A percentile compares a stretch with the other conserved stretches of the same genome.
phyloP scores from a whole-genome alignment of 2,797 vertebrate species.

The Clarias fuscus region DNA sequence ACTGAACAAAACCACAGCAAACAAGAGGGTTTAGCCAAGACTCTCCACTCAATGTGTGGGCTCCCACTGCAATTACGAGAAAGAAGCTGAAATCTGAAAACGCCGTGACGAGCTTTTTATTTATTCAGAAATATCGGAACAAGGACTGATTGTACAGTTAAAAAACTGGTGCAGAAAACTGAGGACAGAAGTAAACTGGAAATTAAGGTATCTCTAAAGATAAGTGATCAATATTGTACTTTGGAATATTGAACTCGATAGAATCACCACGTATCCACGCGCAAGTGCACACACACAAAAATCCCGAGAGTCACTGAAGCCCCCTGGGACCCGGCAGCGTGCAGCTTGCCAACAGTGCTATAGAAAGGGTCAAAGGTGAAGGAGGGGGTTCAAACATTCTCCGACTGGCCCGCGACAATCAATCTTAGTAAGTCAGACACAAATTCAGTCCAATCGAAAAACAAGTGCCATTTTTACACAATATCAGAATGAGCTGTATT shows the following conservation, averaged over 20 bases:
- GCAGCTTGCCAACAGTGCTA: constrained; percentile 27
- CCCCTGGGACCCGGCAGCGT: constrained; percentile 13
- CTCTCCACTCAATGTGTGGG: not conserved
- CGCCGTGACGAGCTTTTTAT: not conserved
- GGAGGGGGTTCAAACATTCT: not conserved
- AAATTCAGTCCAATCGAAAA: not conserved
- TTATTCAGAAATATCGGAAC: not conserved
- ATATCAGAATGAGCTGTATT: not conserved
- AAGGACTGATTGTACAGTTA: not conserved
- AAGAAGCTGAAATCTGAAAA: not conserved
- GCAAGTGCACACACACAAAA: not conserved
- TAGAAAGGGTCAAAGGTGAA: constrained; percentile 46
- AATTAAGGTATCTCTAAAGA: not conserved
- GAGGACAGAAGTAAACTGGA: not conserved
- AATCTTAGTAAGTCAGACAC: constrained; percentile 30
- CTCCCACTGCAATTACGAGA: not conserved
- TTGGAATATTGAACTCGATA: not conserved
- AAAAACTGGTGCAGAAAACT: not conserved
- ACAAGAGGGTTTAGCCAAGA: not conserved
- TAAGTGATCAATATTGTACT: not conserved
- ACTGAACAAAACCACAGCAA: not conserved
- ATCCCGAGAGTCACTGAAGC: not conserved
- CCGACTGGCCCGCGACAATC: constrained; percentile 22
- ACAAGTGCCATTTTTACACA: not conserved
- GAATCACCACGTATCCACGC: not conserved